Conservation (phyloP, 2,797 vertebrate species). For the Sebastes steindachneri region DNA sequence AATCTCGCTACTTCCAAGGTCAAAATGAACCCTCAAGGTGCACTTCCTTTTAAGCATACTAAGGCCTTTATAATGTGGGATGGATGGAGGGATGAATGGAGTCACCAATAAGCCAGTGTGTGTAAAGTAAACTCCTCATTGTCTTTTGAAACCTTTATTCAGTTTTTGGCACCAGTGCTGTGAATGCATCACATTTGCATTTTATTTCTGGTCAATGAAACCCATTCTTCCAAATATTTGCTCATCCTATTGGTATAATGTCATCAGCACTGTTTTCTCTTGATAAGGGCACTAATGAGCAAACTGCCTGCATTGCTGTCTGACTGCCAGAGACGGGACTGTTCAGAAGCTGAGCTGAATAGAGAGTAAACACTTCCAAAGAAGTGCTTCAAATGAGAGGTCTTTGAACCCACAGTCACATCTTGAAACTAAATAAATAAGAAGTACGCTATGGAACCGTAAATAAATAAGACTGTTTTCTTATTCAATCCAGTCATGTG, state of each 20-base stretch:
- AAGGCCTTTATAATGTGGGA: neutral
- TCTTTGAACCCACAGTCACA: constrained; percentile 32
- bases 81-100: neutral
- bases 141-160: neutral
- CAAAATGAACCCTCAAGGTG: neutral
- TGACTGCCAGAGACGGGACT: constrained; percentile 19
- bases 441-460: neutral
- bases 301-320: constrained; percentile 16
- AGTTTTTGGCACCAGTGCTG: neutral
- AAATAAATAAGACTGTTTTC: constrained; percentile 13
- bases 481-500: neutral
- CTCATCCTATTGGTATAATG: constrained; percentile 5
- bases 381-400: constrained; percentile 9
- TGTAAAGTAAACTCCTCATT: neutral
- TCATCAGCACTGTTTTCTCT: constrained; percentile 22
- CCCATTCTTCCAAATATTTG: neutral
- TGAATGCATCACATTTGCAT: constrained; percentile 7
- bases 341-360: constrained; percentile 21
- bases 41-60: neutral
- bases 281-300: constrained; percentile 47
- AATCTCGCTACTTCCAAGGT: neutral
- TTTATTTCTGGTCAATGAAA: constrained; percentile 2
- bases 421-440: constrained; percentile 13
- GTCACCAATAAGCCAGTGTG: neutral
- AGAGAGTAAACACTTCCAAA: constrained; percentile 26